A percentile compares a stretch with the other conserved stretches of the same genome.
These are phyloP conservation scores for Callyntrura guangdongensis DNA, from an alignment of 2,888 invertebrate species.

Conservation along the genomic window DNA sequence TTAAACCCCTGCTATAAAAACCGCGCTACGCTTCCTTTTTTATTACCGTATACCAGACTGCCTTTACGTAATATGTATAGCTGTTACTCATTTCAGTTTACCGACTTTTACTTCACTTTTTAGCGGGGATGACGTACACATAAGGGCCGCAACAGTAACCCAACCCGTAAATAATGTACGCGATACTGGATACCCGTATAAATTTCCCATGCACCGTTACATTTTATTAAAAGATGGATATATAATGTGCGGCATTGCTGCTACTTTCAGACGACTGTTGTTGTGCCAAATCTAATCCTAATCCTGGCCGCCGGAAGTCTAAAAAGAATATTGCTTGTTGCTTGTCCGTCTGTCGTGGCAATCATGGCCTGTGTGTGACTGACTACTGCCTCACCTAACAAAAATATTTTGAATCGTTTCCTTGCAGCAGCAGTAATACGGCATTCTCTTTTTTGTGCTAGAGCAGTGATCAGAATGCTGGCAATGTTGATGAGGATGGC, in stretches of 20 bases:
- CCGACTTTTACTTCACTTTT: not conserved
- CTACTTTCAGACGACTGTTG: not conserved
- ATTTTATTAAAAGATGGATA: slow-evolving; percentile 15
- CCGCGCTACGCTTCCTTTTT: slow-evolving; percentile 43
- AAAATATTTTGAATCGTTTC: not conserved
- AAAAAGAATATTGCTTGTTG: slow-evolving; percentile 45
- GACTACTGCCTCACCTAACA: no score
- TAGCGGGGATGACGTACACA: slow-evolving; percentile 8
- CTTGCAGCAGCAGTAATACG: not conserved
- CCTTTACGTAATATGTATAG: slow-evolving; percentile 1
- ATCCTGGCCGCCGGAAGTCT: slow-evolving; percentile 62
- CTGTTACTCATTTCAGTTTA: not conserved
- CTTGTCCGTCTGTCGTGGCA: slow-evolving; percentile 2
- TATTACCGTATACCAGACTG: not conserved
- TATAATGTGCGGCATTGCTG: not conserved
- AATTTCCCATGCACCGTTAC: slow-evolving; percentile 29
- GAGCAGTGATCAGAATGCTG: not conserved
- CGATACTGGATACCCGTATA: not conserved
- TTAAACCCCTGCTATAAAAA: slow-evolving; percentile 39
- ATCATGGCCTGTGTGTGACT: not conserved
- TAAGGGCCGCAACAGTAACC: slow-evolving; percentile 8
- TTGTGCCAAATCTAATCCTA: slow-evolving; percentile 67
- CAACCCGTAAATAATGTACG: not conserved
- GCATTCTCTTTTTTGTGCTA: not conserved
- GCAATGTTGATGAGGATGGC: not conserved